Conservation (phyloP, 2,113 vertebrate species). For the Naja naja region DNA sequence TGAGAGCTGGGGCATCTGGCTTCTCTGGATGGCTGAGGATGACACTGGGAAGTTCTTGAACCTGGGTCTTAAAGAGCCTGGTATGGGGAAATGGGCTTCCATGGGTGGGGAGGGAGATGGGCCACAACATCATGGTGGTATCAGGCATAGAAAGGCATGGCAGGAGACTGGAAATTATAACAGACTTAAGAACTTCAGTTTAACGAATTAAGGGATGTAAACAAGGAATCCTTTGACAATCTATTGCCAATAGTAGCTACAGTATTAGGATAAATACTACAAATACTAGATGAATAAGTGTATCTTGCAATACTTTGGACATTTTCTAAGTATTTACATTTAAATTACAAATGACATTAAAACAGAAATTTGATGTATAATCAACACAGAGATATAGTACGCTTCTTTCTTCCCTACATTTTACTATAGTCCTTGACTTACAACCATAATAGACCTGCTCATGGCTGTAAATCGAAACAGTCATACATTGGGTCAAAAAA, state of each 20-base stretch:
- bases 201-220: not conserved
- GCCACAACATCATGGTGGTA: not conserved
- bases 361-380: not conserved
- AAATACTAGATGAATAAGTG: not conserved
- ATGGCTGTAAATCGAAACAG: not conserved
- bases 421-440: not conserved
- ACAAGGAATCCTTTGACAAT: not conserved
- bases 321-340: not conserved
- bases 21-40: no score
- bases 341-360: not conserved
- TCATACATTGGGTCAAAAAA: not conserved
- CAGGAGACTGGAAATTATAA: not conserved
- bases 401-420: slow-evolving; percentile 4
- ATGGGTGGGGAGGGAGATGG: not conserved
- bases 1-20: not conserved
- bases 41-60: not conserved
- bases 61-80: not conserved
- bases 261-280: not conserved
- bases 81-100: not conserved
- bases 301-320: not conserved
- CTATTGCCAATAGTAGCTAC: not conserved
- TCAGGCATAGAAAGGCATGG: not conserved
- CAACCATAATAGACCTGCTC: not conserved
- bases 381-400: not conserved
- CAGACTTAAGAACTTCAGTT: not conserved